Base-by-base conservation (phyloP, 2,888 invertebrate genomes). In the Drosophila limbata region DNA sequence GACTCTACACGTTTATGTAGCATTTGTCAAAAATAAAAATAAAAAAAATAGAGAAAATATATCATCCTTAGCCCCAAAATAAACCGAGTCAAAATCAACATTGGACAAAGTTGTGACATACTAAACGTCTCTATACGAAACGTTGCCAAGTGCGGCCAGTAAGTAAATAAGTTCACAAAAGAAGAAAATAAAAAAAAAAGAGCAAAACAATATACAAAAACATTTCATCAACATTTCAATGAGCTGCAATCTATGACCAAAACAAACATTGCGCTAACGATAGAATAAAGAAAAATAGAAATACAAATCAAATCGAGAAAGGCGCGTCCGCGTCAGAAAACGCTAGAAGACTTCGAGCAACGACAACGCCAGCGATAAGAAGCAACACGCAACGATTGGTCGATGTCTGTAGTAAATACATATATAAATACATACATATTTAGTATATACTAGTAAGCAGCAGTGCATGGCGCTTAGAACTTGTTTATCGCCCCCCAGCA, bases 401-500 rank as follows among this genome's bases (percentile, higher is more conserved):
- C 40, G 57, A 62, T 53, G 47, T 45, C 33, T 39, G 17, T 44
- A 45, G 45, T 57, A n/a, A n/a, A 39, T 42, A 25, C 31, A 52
- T 53, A 48, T 15, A 72, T 35, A 69, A n/a, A 42, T 50, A 17
- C 1, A 28, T 33, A 19, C 10, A 57, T 52, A 45, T 40, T 37
- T 53, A 44, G 47, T 39, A n/a, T 35, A 17, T 57, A 37, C 45
- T 53, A 73, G 85, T 60, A 48, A 21, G 28, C 44, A 69, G 63
- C 77, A 73, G 82, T 45, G 56, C 52, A 62, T 65, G 82, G 82
- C 85, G 83, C 83, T 77, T 77, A 71, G 55, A 84, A 72, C 88
- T 67, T 64, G 83, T 81, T 83, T 79, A 69, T 63, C 61, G 5
- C 71, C 17, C 19, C 19, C n/a, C 35, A 64, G 6, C 42, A 64